Evolutionary conservation across 2,888 invertebrate species (phyloP), one percentile per base, ranked within the genome.

Genomic region (Cylindroiulus punctatus): DNA sequence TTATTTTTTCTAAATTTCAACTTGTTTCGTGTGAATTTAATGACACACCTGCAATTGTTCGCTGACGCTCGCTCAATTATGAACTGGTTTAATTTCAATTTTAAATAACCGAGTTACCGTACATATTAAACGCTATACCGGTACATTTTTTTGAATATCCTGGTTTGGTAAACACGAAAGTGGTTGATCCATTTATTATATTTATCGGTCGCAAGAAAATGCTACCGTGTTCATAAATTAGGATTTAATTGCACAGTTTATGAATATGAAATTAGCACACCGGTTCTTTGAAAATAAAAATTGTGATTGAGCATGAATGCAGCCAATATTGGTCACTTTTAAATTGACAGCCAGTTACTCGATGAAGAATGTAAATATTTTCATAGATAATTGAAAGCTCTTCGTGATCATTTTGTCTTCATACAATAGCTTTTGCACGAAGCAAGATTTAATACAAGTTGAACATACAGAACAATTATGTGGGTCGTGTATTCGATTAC

Each of bases 171-270:
- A 65, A 65, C n/a, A 2, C 8, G 10, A 65, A 65, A 65, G 19
- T 65, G 65, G 65, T 22, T 65, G 65, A 65, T 65, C 65, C 65
- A 65, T 65, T 65, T 65, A 26, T 8, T 26, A 12, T 65, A 65
- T 65, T 65, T 65, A 65, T 65, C 65, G 2, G 7, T 65, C 10
- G 65, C n/a, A 2, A 4, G 4, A n/a, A 52, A 52, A 52, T 52
- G 12, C 44, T 44, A 8, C 44, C 44, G 44, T 44, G 44, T 14
- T 8, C 4, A 52, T 65, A 65, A 65, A 26, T 26, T 26, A 65
- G 10, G n/a, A 26, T 26, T 65, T 65, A 65, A 26, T 65, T 22
- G 65, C 1, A 26, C 26, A 10, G 10, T 26, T 7, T 26, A 26
- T 65, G 22, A 65, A 65, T 26, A 22, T 65, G 26, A 26, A n/a